A percentile compares a stretch with the other conserved stretches of the same genome.
Evolutionary conservation across 1,140 invertebrate species (phyloP).

Genomic region (Drosophila ercepeae): DNA sequence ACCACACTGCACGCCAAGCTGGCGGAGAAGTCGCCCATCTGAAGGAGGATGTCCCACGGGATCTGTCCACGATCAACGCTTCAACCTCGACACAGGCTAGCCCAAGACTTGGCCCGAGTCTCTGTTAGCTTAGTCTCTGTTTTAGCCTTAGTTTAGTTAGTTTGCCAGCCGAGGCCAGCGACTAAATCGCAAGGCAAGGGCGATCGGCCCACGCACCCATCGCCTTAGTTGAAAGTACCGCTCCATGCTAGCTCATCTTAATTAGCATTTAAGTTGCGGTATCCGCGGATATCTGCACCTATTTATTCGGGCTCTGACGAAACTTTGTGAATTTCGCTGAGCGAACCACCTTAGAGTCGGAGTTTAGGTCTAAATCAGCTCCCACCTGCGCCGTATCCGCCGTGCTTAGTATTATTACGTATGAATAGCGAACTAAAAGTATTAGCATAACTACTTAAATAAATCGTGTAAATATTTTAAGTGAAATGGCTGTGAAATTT

Average conservation of each 20-base stretch:
- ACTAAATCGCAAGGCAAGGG: conserved; percentile 17
- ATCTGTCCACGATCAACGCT: conserved; percentile 16
- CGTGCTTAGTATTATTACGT: conserved; percentile 72
- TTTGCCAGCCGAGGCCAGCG: conserved; percentile 61
- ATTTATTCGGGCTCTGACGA: conserved; percentile 45
- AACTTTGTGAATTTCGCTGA: conserved; percentile 45
- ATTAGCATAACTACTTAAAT: conserved; percentile 60
- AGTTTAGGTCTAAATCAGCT: conserved; percentile 1
- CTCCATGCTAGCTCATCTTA: conserved; percentile 57
- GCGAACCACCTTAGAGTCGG: conserved; percentile 31
- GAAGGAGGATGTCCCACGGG: not conserved
- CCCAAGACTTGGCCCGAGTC: conserved; percentile 27
- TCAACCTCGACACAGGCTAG: conserved; percentile 63
- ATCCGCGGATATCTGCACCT: conserved; percentile 43
- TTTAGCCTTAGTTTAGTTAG: conserved; percentile 46
- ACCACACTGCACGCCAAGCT: conserved; percentile 88
- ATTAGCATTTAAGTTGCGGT: conserved; percentile 76
- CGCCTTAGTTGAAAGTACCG: conserved; percentile 59
- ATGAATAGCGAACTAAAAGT: conserved; percentile 25
- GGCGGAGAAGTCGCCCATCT: conserved; percentile 81
- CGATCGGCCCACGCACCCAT: conserved; percentile 26
- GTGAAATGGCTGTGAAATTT: not conserved
- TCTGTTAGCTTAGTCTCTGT: conserved; percentile 25
- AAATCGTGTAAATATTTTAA: conserved; percentile 31
- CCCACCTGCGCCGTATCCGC: conserved; percentile 44